Percentiles rank a stretch among this genome's conserved stretches.
phyloP scores from a whole-genome alignment of 2,888 invertebrate species.

The Melanostoma mellinum region DNA sequence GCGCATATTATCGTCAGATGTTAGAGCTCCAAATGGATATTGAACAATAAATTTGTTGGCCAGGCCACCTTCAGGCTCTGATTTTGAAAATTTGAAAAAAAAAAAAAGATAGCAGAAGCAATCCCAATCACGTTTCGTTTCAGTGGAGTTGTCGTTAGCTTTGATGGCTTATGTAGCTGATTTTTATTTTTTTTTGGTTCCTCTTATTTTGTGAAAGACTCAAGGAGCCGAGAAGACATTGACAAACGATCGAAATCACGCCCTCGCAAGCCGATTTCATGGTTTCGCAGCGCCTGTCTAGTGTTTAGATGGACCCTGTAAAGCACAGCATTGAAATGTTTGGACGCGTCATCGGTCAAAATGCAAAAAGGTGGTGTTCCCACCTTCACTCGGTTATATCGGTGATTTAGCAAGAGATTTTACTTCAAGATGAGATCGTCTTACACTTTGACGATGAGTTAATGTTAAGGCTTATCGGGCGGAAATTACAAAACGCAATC shows the following conservation, averaged over 20 bases:
- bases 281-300: not conserved
- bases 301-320: not conserved
- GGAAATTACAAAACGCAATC: slow-evolving; percentile 67
- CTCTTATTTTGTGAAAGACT: not conserved
- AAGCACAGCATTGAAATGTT: slow-evolving; percentile 63
- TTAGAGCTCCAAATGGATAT: slow-evolving; percentile 36
- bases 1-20: slow-evolving; percentile 53
- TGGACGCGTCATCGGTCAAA: slow-evolving; percentile 72
- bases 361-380: slow-evolving; percentile 42
- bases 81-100: slow-evolving; percentile 12
- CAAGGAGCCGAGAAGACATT: slow-evolving; percentile 48
- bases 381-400: slow-evolving; percentile 23
- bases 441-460: slow-evolving; percentile 69
- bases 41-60: slow-evolving; percentile 52
- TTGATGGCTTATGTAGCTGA: slow-evolving; percentile 59
- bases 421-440: slow-evolving; percentile 63
- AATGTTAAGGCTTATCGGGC: slow-evolving; percentile 52
- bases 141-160: slow-evolving; percentile 36
- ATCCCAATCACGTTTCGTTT: slow-evolving; percentile 57
- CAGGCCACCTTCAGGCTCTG: slow-evolving; percentile 4
- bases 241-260: slow-evolving; percentile 73
- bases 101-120: slow-evolving; percentile 43
- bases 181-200: no score
- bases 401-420: slow-evolving; percentile 34
- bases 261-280: slow-evolving; percentile 62